Conservation (phyloP, 64 coral and sea anemone genomes). For the Orbicella faveolata region DNA sequence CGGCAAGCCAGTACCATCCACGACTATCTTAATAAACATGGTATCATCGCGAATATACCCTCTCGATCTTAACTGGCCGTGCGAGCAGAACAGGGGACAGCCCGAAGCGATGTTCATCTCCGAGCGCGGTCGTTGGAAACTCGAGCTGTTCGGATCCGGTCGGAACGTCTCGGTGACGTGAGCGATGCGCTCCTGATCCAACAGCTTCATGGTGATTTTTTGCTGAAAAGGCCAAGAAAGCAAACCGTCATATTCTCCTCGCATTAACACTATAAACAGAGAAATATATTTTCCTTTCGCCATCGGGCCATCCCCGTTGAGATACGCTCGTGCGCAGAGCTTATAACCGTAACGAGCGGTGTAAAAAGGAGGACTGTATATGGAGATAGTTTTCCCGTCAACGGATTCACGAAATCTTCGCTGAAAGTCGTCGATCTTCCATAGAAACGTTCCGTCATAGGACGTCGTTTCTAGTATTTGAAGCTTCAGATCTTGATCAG, state of each 20-base stretch:
- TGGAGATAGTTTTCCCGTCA: slow-evolving; percentile 51
- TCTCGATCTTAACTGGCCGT: slow-evolving; percentile 45
- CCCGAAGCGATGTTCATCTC: slow-evolving; percentile 89
- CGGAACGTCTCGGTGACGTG: slow-evolving; percentile 78
- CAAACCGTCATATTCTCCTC: slow-evolving; percentile 73
- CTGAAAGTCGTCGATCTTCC: slow-evolving; percentile 82
- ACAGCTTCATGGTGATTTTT: slow-evolving; percentile 74
- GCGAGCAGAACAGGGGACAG: slow-evolving; percentile 77
- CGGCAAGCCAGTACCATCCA: slow-evolving; percentile 34
- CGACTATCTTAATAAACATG: slow-evolving; percentile 76
- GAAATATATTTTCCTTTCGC: slow-evolving; percentile 74
- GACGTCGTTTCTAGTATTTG: slow-evolving; percentile 59
- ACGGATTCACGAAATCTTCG: slow-evolving; percentile 68
- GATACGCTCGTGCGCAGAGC: slow-evolving; percentile 73
- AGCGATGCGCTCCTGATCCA: slow-evolving; percentile 50
- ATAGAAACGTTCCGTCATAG: slow-evolving; percentile 74
- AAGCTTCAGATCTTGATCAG: slow-evolving; percentile 74
- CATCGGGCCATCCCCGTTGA: slow-evolving; percentile 75
- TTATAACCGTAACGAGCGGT: slow-evolving; percentile 83
- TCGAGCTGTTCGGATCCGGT: slow-evolving; percentile 88
- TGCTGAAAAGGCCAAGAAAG: slow-evolving; percentile 76
- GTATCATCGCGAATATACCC: slow-evolving; percentile 72
- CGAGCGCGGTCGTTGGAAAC: slow-evolving; percentile 73
- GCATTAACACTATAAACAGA: slow-evolving; percentile 82
- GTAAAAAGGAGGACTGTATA: slow-evolving; percentile 92